phyloP scores from a whole-genome alignment of 2,888 invertebrate genomes.

The Leptura quadrifasciata region DNA sequence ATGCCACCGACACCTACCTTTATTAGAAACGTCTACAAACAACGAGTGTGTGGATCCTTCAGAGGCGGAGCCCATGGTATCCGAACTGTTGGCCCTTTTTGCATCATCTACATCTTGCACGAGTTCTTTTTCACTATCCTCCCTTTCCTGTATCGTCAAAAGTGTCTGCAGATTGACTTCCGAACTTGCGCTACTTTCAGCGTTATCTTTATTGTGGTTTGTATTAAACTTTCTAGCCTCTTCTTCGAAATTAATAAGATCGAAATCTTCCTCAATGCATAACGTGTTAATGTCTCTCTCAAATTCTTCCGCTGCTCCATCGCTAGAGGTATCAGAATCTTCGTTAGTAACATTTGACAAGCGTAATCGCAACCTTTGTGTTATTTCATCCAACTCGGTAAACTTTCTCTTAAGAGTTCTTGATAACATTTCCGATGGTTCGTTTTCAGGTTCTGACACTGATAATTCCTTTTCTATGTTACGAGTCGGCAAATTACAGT shows the following conservation, averaged over 20 bases:
- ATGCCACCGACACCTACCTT: conserved; percentile 8
- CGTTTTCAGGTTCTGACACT: conserved; percentile 47
- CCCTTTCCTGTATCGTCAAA: neutral
- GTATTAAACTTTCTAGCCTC: conserved; percentile 54
- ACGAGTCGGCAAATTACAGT: conserved; percentile 9
- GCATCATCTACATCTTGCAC: conserved; percentile 12
- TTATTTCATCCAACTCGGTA: conserved; percentile 79
- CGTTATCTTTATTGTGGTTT: conserved; percentile 37
- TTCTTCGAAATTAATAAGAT: conserved; percentile 68
- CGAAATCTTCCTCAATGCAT: conserved; percentile 71
- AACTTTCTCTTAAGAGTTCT: conserved; percentile 78
- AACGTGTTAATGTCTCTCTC: conserved; percentile 77
- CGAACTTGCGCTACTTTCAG: neutral
- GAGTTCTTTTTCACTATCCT: neutral
- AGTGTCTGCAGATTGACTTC: neutral
- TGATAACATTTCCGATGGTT: conserved; percentile 69
- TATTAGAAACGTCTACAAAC: neutral
- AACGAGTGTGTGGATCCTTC: neutral
- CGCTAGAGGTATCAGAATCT: conserved; percentile 73
- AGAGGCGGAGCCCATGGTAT: neutral
- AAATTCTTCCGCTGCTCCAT: conserved; percentile 75
- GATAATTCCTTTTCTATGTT: neutral
- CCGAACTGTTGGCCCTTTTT: conserved; percentile 1
- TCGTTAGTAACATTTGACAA: conserved; percentile 77
- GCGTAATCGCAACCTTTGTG: conserved; percentile 77